These are phyloP conservation scores for Petrocephalus zakoni DNA, from an alignment of 2,113 vertebrate genomes.

Conservation along the genomic window DNA sequence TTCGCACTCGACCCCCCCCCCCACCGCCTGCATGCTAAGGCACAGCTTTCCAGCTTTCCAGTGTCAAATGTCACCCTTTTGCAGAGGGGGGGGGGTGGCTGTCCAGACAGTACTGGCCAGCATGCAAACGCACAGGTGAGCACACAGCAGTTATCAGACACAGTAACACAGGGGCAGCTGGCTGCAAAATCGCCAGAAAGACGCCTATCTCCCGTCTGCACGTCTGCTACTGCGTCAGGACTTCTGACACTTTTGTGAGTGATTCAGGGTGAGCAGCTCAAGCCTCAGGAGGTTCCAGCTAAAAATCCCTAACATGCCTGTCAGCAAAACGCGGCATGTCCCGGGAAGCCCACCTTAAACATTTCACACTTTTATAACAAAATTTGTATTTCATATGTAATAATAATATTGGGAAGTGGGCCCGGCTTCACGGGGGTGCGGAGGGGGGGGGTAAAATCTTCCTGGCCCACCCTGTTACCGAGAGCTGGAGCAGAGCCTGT, in stretches of 20 bases:
- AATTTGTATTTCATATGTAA: not conserved
- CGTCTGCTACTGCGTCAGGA: not conserved
- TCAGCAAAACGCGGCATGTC: not conserved
- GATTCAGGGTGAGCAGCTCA: not conserved
- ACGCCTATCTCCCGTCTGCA: not conserved
- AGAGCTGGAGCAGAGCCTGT: no score
- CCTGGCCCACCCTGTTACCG: no score
- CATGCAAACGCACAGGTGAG: not conserved
- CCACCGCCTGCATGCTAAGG: slow-evolving; percentile 32
- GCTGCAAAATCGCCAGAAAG: not conserved
- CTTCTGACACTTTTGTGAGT: not conserved
- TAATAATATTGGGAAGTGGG: not conserved
- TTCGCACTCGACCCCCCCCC: slow-evolving; percentile 30
- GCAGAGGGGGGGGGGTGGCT: not conserved
- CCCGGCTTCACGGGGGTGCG: no score
- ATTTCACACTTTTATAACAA: not conserved
- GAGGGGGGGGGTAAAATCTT: no score
- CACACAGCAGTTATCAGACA: slow-evolving; percentile 23
- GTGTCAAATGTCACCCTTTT: slow-evolving; percentile 25
- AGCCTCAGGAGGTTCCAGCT: not conserved
- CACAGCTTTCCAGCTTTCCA: slow-evolving; percentile 43
- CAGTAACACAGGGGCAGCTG: not conserved
- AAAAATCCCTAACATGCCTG: not conserved
- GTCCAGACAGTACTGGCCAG: not conserved
- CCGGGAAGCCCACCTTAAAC: not conserved